Base-by-base conservation (phyloP, 2,888 invertebrate genomes). In the Lasioglossum figueresi region DNA sequence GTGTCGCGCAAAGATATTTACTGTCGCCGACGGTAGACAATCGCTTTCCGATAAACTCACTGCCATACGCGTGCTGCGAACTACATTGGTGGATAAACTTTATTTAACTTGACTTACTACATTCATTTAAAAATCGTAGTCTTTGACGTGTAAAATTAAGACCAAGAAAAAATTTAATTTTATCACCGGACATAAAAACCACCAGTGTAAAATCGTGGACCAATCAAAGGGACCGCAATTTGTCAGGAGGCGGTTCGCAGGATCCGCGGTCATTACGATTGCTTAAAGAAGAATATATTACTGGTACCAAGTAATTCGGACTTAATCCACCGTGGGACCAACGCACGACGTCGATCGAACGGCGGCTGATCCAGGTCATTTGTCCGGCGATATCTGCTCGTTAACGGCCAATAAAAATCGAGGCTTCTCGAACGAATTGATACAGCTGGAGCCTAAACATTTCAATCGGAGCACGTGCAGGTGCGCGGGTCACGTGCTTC, bases 371-470 rank as follows among this genome's bases (percentile, higher is more conserved):
- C 52, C 52, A 52, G 52, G 52, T 23, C 23, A 10, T 52, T 52
- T 52, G 23, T 23, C 52, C 52, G 23, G n/a, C 52, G 73, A 48
- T 73, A 40, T 73, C 72, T 34, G 43, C 40, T 66, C 40, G 72
- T 66, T 74, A 66, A 81, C 52, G 23, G 8, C 43, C 16, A 27
- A 56, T 68, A 74, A 82, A 68, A 52, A 56, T 68, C 66, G 56
- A 48, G 59, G 27, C 19, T 16, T n/a, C 68, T 31, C 45, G 34
- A 48, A n/a, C 43, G 31, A 4, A n/a, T 19, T 66, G 48, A 56
- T 70, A 19, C 63, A 40, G n/a, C 40, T 2, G 48, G 40, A 34
- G 16, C 37, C 31, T 16, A 14, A 74, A 27, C 81, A n/a, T 52
- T 83, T 76, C 71, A 31, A 66, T 52, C 34, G 43, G 34, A 56